These are phyloP conservation scores for Eubasilissa regina DNA, from an alignment of 1,140 invertebrate genomes.

Conservation along the genomic window DNA sequence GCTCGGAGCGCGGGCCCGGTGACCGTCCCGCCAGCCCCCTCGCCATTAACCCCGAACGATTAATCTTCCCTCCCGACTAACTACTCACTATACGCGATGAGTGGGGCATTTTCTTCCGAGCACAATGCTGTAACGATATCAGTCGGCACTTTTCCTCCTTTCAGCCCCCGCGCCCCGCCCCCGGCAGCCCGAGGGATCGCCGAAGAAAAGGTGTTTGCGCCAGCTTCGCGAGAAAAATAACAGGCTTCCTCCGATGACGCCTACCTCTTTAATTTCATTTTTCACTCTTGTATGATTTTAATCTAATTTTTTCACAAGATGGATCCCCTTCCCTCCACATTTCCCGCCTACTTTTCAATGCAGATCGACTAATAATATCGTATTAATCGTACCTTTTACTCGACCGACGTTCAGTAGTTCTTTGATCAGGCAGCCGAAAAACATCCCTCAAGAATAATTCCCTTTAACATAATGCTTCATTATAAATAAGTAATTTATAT, in stretches of 20 bases:
- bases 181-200: constrained; percentile 39
- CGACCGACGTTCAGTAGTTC: constrained; percentile 57
- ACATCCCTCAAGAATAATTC: constrained; percentile 49
- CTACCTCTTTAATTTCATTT: constrained; percentile 60
- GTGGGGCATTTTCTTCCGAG: constrained; percentile 58
- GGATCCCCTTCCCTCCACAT: constrained; percentile 34
- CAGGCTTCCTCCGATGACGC: constrained; percentile 46
- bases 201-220: constrained; percentile 59
- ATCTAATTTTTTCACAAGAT: constrained; percentile 59
- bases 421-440: constrained; percentile 50
- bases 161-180: constrained; percentile 27
- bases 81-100: constrained; percentile 61
- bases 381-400: constrained; percentile 59
- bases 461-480: constrained; percentile 2
- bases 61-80: constrained; percentile 59
- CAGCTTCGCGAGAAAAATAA: constrained; percentile 58
- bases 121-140: constrained; percentile 61
- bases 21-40: constrained; percentile 39
- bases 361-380: constrained; percentile 58
- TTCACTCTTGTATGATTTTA: constrained; percentile 61
- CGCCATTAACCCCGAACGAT: constrained; percentile 58
- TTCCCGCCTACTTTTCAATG: constrained; percentile 48
- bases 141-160: constrained; percentile 58
- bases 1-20: constrained; percentile 25
- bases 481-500: not conserved